Base-by-base conservation (phyloP, 1,140 invertebrate genomes). In the Drosophila sp. region DNA sequence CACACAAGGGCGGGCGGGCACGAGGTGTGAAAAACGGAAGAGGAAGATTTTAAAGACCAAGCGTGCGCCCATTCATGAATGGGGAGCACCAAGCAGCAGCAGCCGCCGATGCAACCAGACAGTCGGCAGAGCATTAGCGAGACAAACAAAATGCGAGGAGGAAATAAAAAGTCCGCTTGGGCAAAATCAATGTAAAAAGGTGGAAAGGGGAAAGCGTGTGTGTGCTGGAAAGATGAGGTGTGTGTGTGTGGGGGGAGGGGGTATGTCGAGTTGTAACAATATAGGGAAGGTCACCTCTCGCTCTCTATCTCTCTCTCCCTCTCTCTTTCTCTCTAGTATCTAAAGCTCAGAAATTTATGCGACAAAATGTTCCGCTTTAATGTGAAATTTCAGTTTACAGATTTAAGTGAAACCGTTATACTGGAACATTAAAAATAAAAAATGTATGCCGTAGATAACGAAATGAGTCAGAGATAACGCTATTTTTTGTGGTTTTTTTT, bases 31-130 rank as follows among this genome's bases (percentile, higher is more conserved):
- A 80, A 74, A 70, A 74, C 74, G 80, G 71, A 70, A 79, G 70
- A 81, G 40, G 72, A 80, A 75, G 70, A 70, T 76, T 56, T 32
- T 4, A 56, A 30, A 70, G 60, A 55, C 69, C 50, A 76, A 78
- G 69, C 70, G 65, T 69, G 76, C 62, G 66, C 72, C 68, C 67
- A 87, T 89, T 86, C 83, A 86, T 86, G 69, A 86, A 86, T 75
- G 83, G 67, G 60, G 56, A 85, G 4, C 35, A 38, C 2, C 35
- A 10, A 84, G 44, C 7, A 50, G 44, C 44, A 47, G 44, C 17
- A 40, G 1, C 10, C 10, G 8, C 40, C 35, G 56, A 58, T 58
- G 56, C 56, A 58, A 35, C 23, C 33, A 41, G 44, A 35, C 66
- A 57, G 47, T 27, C 23, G 7, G 10, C 44, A 50, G 23, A 50